These are phyloP conservation scores for Martes martes DNA, from an alignment of 2,113 vertebrate genomes.

Conservation along the genomic window DNA sequence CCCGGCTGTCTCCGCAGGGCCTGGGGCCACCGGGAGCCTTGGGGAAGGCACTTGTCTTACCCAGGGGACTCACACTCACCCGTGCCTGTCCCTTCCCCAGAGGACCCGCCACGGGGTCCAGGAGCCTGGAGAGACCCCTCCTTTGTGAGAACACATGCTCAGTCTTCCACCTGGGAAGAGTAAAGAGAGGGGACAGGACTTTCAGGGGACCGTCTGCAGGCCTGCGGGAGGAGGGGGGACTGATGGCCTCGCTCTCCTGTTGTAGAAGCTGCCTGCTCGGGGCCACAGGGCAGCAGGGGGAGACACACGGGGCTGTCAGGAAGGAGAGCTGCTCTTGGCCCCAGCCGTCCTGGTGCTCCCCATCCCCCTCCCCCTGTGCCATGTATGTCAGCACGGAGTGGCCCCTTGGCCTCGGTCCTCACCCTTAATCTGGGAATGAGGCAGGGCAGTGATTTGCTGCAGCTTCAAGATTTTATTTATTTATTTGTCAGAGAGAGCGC, in stretches of 20 bases:
- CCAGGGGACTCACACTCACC: neutral
- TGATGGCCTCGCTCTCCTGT: neutral
- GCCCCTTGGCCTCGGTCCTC: neutral
- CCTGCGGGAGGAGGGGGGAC: too few species aligned
- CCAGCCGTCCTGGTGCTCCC: neutral
- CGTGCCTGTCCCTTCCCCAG: neutral
- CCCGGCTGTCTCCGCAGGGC: neutral
- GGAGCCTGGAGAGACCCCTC: neutral
- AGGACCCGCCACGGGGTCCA: neutral
- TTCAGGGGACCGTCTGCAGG: neutral
- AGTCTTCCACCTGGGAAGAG: neutral
- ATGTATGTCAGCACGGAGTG: neutral
- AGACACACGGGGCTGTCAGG: neutral
- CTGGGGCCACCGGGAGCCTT: neutral
- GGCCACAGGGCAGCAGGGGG: neutral
- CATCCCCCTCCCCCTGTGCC: neutral
- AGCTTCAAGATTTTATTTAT: neutral
- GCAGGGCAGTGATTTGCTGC: neutral
- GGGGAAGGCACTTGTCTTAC: neutral
- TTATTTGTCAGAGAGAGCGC: neutral
- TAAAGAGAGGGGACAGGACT: neutral
- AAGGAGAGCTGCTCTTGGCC: neutral
- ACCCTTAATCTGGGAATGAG: too few species aligned
- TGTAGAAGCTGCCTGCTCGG: neutral
- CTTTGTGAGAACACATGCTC: neutral